Evolutionary conservation across 1,140 invertebrate species (phyloP), one percentile per base, ranked within the genome.

Genomic region (Sminthurides bifidus): DNA sequence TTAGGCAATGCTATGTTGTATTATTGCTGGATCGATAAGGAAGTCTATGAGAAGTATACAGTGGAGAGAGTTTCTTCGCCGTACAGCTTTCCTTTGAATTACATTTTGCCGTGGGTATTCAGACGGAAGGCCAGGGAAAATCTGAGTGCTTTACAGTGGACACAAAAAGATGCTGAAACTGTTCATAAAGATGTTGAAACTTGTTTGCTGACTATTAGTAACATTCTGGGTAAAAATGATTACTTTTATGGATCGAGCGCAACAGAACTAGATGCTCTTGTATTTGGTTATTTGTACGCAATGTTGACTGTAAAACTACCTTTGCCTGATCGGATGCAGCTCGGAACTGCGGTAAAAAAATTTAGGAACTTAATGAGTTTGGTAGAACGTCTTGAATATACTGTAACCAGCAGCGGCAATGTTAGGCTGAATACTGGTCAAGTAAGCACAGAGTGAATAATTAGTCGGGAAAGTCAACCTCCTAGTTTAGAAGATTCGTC

Each of bases 211-310:
- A 83, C 86, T 0, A 71, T 96, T 3, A 85, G 85, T 17, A 83
- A 88, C 61, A 79, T 85, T 59, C 73, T 96, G 0, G 87, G 82
- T 15, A 79, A 82, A 19, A 23, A 17, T 2, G 74, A 80, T 12
- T 95, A 79, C 69, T 95, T 95, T 69, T 90, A 86, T 73, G 81
- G 83, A 19, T 75, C 80, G 41, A 73, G 83, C 56, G 86, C 92
- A 2, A 94, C 89, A 21, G 90, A 96, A 71, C 70, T 97, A 63
- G 93, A 98, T 74, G 92, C 92, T 12, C 72, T 96, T n/a, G 83
- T 94, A 0, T 98, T 94, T 76, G 94, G 92, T 21, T 93, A 98
- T 70, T 74, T 97, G n/a, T 92, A 87, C 66, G 88, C 88, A 0
- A 81, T 98, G 54, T 71, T 96, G 15, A 93, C 91, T 8, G 92